phyloP scores from a whole-genome alignment of 2,888 invertebrate genomes.

The Lysandra coridon region DNA sequence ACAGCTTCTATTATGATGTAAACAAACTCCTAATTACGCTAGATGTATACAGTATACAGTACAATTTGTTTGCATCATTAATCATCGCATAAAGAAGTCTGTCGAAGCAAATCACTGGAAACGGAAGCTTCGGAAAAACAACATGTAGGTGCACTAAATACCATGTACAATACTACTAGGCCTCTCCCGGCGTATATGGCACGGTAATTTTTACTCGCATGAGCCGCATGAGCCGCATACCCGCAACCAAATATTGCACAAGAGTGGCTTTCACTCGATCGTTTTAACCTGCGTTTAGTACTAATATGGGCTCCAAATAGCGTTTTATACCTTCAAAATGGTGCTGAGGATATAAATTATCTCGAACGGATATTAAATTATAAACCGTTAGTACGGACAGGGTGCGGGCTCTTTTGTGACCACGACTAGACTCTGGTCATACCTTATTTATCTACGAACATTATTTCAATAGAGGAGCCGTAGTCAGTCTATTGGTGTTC shows the following conservation, averaged over 20 bases:
- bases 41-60: not conserved
- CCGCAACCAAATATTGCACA: conserved; percentile 42
- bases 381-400: conserved; percentile 60
- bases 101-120: conserved; percentile 36
- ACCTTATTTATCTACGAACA: conserved; percentile 19
- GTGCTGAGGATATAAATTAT: conserved; percentile 31
- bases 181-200: conserved; percentile 44
- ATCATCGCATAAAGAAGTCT: conserved; percentile 2
- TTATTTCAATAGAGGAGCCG: not conserved
- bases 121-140: conserved; percentile 46
- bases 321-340: conserved; percentile 30
- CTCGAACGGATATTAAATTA: conserved; percentile 77
- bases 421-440: conserved; percentile 27
- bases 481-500: not conserved
- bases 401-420: conserved; percentile 69
- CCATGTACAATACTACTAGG: conserved; percentile 44
- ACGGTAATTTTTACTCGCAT: conserved; percentile 42
- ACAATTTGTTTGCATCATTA: conserved; percentile 7
- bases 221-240: conserved; percentile 39
- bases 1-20: not conserved
- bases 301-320: conserved; percentile 29
- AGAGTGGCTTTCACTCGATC: conserved; percentile 43
- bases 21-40: not conserved
- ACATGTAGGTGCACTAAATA: conserved; percentile 46
- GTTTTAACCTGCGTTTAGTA: conserved; percentile 31